phyloP scores from a whole-genome alignment of 2,113 vertebrate species.

The Dasyornis broadbenti region DNA sequence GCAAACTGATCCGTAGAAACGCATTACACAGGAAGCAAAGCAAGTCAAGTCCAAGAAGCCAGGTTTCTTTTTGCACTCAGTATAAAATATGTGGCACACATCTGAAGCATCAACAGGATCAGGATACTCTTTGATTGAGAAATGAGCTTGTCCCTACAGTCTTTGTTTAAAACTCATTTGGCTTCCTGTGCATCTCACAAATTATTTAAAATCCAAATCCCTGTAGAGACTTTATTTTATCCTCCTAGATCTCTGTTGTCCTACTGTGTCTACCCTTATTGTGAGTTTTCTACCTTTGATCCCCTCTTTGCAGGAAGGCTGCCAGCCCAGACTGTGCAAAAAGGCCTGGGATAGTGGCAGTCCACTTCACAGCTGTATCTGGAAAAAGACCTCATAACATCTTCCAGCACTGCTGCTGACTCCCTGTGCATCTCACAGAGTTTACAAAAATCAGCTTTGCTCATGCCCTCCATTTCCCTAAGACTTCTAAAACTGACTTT shows the following conservation, averaged over 20 bases:
- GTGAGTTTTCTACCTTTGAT: not conserved
- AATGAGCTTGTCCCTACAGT: not conserved
- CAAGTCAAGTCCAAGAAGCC: not conserved
- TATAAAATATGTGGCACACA: not conserved
- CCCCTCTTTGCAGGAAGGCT: not conserved
- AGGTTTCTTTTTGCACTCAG: not conserved
- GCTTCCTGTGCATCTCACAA: not conserved
- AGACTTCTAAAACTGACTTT: not conserved
- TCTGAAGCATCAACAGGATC: not conserved
- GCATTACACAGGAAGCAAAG: not conserved
- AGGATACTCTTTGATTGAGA: not conserved
- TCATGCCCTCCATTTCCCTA: not conserved
- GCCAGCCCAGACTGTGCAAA: not conserved
- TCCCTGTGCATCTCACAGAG: not conserved
- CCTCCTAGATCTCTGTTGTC: not conserved
- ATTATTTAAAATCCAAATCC: not conserved
- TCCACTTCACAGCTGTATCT: not conserved
- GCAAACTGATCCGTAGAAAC: not conserved
- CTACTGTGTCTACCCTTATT: not conserved
- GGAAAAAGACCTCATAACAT: not conserved
- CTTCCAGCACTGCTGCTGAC: not conserved
- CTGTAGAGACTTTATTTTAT: not conserved
- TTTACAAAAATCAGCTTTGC: not conserved
- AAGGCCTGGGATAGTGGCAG: not conserved
- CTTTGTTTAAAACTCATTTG: not conserved